Evolutionary conservation across 2,113 vertebrate species (phyloP).

Genomic region (Nothocercus nigrocapillus): DNA sequence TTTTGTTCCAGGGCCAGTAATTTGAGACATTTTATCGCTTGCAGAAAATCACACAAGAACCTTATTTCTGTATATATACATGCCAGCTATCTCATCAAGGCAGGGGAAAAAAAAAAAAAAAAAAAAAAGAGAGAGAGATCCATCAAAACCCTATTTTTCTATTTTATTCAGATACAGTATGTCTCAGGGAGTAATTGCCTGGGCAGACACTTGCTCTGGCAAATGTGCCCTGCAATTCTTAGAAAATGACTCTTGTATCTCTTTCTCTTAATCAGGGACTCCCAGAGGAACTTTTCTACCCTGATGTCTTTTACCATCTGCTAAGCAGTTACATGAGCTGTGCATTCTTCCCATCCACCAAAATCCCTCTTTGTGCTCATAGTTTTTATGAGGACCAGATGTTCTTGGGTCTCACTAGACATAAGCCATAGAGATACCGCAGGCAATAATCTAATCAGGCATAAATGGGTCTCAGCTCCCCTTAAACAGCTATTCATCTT

Average conservation of each 20-base stretch:
- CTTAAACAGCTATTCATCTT: not conserved
- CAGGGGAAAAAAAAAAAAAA: not conserved
- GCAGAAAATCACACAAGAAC: not conserved
- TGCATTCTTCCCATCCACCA: not conserved
- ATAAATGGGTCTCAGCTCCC: not conserved
- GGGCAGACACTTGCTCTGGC: not conserved
- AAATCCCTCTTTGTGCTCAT: not conserved
- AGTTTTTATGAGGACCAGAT: conserved; percentile 13
- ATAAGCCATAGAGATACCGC: not conserved
- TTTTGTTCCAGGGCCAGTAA: not conserved
- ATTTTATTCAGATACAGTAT: not conserved
- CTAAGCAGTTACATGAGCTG: not conserved
- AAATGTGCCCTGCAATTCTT: not conserved
- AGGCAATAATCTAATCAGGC: not conserved
- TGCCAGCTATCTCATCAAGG: not conserved
- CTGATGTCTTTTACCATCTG: conserved; percentile 10
- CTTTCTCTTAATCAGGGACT: not conserved
- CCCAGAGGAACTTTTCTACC: not conserved
- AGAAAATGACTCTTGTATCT: not conserved
- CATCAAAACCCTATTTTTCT: not conserved
- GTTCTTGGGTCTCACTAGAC: not conserved
- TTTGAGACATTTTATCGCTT: not conserved
- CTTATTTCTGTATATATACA: not conserved
- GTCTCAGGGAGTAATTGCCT: not conserved
- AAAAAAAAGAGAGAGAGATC: not conserved